Evolutionary conservation across 1,140 invertebrate genomes (phyloP).

Genomic region (Pachyrhynchus sulphureomaculatus): DNA sequence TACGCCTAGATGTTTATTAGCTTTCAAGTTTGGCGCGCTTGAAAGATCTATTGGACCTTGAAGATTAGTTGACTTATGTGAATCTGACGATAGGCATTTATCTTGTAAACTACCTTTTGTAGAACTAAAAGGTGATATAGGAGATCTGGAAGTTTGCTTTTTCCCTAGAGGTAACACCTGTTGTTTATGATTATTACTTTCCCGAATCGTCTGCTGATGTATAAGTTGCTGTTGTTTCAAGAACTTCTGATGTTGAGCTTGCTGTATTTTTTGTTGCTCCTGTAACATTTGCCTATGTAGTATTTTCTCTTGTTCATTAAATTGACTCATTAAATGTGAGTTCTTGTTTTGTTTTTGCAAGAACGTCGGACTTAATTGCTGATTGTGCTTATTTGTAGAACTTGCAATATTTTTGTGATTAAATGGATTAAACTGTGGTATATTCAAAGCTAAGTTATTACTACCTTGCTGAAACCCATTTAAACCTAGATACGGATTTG

Average conservation of each 20-base stretch:
- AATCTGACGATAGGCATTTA: not conserved
- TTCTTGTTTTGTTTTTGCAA: conserved; percentile 24
- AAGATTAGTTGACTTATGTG: not conserved
- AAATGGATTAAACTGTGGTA: conserved; percentile 19
- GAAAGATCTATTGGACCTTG: conserved; percentile 44
- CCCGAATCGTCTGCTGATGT: conserved; percentile 21
- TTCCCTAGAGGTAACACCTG: not conserved
- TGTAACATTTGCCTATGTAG: conserved; percentile 26
- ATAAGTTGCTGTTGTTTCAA: conserved; percentile 29
- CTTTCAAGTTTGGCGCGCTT: conserved; percentile 43
- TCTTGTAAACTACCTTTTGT: not conserved
- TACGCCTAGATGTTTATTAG: conserved; percentile 53
- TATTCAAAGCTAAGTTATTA: conserved; percentile 3
- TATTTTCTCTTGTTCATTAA: conserved; percentile 27
- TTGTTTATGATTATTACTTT: not conserved
- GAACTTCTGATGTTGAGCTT: conserved; percentile 25
- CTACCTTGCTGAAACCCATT: conserved; percentile 13
- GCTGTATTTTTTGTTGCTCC: conserved; percentile 24
- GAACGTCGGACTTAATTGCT: conserved; percentile 14
- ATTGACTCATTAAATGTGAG: not conserved
- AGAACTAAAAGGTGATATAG: not conserved
- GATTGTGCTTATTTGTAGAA: conserved; percentile 9
- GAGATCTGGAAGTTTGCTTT: not conserved
- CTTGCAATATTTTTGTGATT: conserved; percentile 24
- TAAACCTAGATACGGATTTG: conserved; percentile 23